Evolutionary conservation across 1,140 invertebrate genomes (phyloP).

Genomic region (Neodiprion pinetum): DNA sequence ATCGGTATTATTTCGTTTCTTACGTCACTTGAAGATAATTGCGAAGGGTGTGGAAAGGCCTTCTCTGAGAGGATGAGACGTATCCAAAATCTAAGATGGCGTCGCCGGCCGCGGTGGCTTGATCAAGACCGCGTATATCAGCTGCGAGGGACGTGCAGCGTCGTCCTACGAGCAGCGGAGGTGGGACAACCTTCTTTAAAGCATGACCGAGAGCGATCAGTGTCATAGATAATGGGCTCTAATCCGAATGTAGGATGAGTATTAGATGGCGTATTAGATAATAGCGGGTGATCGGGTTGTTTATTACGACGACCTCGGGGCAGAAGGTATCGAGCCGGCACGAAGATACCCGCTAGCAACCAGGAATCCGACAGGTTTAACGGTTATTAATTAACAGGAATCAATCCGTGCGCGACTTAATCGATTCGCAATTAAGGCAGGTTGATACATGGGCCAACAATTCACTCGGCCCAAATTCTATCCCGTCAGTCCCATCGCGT

Average conservation of each 20-base stretch:
- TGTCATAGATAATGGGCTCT: slow-evolving; percentile 12
- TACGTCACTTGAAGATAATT: no score
- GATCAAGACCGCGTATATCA: no score
- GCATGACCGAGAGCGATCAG: slow-evolving; percentile 2
- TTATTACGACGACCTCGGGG: slow-evolving; percentile 6
- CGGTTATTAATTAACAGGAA: slow-evolving; percentile 10
- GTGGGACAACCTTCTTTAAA: background rate
- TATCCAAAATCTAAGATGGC: no score
- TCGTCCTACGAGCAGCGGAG: no score
- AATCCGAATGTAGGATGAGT: slow-evolving; percentile 16
- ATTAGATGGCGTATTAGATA: slow-evolving; percentile 14
- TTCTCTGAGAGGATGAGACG: no score
- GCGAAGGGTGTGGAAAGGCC: no score
- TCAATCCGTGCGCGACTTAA: slow-evolving; percentile 7
- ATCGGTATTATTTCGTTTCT: no score
- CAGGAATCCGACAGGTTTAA: slow-evolving; percentile 3
- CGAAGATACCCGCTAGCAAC: background rate
- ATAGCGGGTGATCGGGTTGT: slow-evolving; percentile 10
- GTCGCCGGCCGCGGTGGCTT: no score
- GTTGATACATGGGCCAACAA: background rate
- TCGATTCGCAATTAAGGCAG: slow-evolving; percentile 9
- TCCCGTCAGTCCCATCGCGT: background rate
- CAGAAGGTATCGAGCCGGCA: background rate
- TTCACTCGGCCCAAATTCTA: background rate
- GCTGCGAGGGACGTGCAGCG: no score